A percentile compares a stretch with the other conserved stretches of the same genome.
phyloP scores from a whole-genome alignment of 2,797 vertebrate genomes.

The Mus minutoides region DNA sequence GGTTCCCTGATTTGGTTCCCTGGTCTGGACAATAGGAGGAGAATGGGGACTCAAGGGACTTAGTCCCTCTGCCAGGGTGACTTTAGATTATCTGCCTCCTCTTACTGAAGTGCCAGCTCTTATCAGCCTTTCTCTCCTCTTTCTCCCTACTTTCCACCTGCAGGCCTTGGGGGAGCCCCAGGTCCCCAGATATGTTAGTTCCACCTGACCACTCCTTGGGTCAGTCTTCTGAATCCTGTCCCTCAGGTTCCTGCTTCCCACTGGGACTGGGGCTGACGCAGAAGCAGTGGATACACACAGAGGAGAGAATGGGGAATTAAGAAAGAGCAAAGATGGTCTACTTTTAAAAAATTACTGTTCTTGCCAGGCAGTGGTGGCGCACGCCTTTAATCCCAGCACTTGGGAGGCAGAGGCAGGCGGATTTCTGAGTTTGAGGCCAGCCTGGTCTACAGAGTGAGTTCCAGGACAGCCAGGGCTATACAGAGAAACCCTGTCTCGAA shows the following conservation, averaged over 20 bases:
- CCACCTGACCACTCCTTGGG: neutral
- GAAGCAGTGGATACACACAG: neutral
- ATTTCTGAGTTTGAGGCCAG: no score
- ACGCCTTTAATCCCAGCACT: no score
- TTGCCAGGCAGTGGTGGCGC: neutral
- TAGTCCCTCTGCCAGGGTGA: neutral
- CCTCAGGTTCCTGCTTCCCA: neutral
- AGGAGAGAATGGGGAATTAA: neutral
- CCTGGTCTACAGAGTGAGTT: no score
- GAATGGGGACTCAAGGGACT: neutral
- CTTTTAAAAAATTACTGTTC: neutral
- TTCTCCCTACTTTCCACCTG: neutral
- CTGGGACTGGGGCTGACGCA: rapidly evolving
- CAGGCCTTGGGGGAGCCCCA: neutral
- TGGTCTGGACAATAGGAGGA: neutral
- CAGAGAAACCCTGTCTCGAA: no score
- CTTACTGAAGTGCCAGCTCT: neutral
- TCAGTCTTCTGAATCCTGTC: neutral
- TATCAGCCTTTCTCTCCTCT: neutral
- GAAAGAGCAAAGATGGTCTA: neutral
- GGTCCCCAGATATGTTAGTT: neutral
- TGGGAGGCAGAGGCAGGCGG: no score
- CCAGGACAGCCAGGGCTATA: no score
- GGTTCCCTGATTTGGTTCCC: neutral
- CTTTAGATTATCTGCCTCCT: neutral